A percentile compares a stretch with the other conserved stretches of the same genome.
These are phyloP conservation scores for Synergus japonicus DNA, from an alignment of 2,888 invertebrate genomes.

Conservation along the genomic window DNA sequence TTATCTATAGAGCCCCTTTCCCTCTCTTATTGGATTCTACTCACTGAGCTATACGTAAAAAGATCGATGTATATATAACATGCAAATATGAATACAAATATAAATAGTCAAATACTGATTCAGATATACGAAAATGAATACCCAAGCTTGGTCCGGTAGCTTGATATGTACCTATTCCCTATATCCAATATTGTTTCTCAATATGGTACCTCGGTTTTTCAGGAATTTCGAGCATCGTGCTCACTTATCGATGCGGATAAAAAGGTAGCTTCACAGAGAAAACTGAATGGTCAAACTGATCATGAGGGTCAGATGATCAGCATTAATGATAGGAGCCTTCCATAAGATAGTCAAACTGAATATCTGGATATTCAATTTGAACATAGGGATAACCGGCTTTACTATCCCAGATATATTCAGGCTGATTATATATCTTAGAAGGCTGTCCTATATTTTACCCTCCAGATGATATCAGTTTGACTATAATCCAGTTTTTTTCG, in stretches of 20 bases:
- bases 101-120: constrained; percentile 13
- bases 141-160: constrained; percentile 23
- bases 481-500: too few species aligned
- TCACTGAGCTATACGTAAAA: constrained; percentile 60
- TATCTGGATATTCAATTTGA: too few species aligned
- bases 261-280: constrained; percentile 30
- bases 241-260: constrained; percentile 46
- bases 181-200: constrained; percentile 55
- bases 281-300: too few species aligned
- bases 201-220: constrained; percentile 42
- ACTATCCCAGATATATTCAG: too few species aligned
- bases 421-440: too few species aligned
- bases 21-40: constrained; percentile 63
- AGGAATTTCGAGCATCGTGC: constrained; percentile 51
- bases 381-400: too few species aligned
- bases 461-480: too few species aligned
- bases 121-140: constrained; percentile 45
- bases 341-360: too few species aligned
- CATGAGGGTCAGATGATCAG: too few species aligned
- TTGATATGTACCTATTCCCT: constrained; percentile 37
- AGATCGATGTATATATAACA: constrained; percentile 58
- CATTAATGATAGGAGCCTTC: too few species aligned
- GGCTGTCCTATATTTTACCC: too few species aligned
- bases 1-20: constrained; percentile 69
- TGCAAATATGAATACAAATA: constrained; percentile 25